phyloP scores from a whole-genome alignment of 2,797 vertebrate genomes.

The Astyanax mexicanus region DNA sequence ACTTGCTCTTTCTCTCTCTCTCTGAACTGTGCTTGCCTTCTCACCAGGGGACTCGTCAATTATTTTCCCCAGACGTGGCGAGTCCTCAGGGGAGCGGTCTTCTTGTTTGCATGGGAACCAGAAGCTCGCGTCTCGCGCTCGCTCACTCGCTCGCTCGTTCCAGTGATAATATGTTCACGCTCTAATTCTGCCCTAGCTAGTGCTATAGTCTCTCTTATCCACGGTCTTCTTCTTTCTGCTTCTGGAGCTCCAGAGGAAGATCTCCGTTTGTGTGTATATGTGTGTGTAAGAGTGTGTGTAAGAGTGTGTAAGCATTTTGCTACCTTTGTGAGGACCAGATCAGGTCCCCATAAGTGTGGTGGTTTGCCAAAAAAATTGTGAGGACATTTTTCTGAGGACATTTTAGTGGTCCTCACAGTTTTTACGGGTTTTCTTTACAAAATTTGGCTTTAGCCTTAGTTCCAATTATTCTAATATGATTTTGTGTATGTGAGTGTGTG shows the following conservation, averaged over 20 bases:
- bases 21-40: constrained; percentile 70
- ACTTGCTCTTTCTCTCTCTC: constrained; percentile 29
- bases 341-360: too few species aligned
- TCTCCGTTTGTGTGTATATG: constrained; percentile 26
- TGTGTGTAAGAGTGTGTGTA: too few species aligned
- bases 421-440: too few species aligned
- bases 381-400: too few species aligned
- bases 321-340: too few species aligned
- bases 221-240: constrained; percentile 73
- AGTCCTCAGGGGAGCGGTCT: constrained; percentile 79
- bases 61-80: constrained; percentile 81
- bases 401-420: too few species aligned
- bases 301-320: too few species aligned
- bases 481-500: too few species aligned
- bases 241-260: constrained; percentile 79
- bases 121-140: constrained; percentile 67
- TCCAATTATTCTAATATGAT: too few species aligned
- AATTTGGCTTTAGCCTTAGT: too few species aligned
- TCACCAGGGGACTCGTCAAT: constrained; percentile 84
- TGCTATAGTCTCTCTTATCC: constrained; percentile 64
- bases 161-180: constrained; percentile 77
- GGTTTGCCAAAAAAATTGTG: too few species aligned
- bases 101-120: constrained; percentile 83
- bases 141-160: too few species aligned
- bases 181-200: constrained; percentile 82